Evolutionary conservation across 2,797 vertebrate species (phyloP).

Genomic region (Geotrypetes seraphini): DNA sequence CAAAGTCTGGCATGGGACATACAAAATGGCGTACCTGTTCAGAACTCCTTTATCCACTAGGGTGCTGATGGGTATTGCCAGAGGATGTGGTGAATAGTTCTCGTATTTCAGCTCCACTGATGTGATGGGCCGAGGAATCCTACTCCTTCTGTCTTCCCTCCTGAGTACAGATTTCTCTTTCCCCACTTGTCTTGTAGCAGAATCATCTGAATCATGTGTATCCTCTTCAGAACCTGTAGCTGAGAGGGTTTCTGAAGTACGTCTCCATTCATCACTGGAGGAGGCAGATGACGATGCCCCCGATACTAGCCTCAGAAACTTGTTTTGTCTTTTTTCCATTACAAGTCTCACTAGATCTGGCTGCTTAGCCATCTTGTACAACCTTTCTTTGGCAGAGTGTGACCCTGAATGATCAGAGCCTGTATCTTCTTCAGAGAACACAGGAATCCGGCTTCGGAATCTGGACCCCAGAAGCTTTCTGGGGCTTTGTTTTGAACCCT

Average conservation of each 20-base stretch:
- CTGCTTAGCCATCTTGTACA: constrained; percentile 61
- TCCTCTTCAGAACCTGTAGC: constrained; percentile 86
- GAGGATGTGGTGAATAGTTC: fast-evolving
- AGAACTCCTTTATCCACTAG: constrained; percentile 41
- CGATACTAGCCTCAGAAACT: constrained; percentile 67
- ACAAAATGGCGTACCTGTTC: constrained; percentile 62
- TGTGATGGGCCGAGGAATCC: constrained; percentile 70
- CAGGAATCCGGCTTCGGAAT: constrained; percentile 77
- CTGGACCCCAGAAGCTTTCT: constrained; percentile 31
- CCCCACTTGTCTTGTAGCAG: constrained; percentile 41
- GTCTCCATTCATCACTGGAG: constrained; percentile 72
- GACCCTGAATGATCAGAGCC: constrained; percentile 74
- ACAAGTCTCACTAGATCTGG: constrained; percentile 75
- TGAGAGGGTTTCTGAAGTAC: constrained; percentile 75
- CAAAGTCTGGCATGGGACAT: too few species aligned
- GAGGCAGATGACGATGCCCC: constrained; percentile 73
- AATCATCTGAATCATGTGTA: constrained; percentile 69
- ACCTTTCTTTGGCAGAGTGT: constrained; percentile 61
- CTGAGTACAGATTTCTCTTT: constrained; percentile 5
- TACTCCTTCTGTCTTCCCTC: constrained; percentile 56
- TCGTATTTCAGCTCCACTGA: constrained; percentile 19
- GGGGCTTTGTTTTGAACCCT: constrained; percentile 13
- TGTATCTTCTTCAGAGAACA: constrained; percentile 80
- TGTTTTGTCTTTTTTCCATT: constrained; percentile 78
- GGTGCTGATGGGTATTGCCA: constrained; percentile 17